Evolutionary conservation across 1,140 invertebrate species (phyloP), one percentile per base, ranked within the genome.

Genomic region (Pogonus chalceus): DNA sequence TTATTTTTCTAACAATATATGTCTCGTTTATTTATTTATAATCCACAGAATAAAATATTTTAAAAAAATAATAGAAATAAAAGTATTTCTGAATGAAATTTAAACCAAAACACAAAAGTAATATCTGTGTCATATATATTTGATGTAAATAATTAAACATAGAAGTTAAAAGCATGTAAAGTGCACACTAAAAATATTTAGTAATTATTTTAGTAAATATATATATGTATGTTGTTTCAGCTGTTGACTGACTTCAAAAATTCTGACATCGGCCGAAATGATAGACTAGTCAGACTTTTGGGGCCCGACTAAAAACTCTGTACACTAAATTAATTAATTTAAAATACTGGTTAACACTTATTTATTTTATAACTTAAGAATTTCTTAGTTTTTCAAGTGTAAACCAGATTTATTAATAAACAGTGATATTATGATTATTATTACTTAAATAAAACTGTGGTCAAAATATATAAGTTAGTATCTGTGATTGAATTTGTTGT

Each of bases 181-280:
- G 14, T 31, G 26, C 14, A 31, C 26, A 7, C 26, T 31, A 14
- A 4, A 31, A 4, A 14, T 14, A 31, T 14, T 31, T 7, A 31
- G 4, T 7, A 4, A 14, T 14, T 31, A 7, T 7, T 31, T 31
- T 7, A 14, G 14, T 7, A 4, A 31, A 14, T 31, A 31, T 31
- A 7, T 7, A 31, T 14, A 31, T 4, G 26, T 7, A 31, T 4
- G 14, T 50, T 59, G 62, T 71, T 68, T 26, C 71, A 84, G 82
- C 69, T 83, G 35, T 65, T 84, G 46, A 79, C 83, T 59, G 80
- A 83, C 56, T 84, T 82, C 65, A 74, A 72, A 65, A 75, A 76
- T 57, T 83, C 82, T 2, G 76, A 79, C 46, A 72, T 73, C 50
- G 81, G 79, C 39, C 77, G 79, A 59, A 69, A 70, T 9, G 78